Base-by-base conservation (phyloP, 2,113 vertebrate genomes). In the Spermophilus dauricus region DNA sequence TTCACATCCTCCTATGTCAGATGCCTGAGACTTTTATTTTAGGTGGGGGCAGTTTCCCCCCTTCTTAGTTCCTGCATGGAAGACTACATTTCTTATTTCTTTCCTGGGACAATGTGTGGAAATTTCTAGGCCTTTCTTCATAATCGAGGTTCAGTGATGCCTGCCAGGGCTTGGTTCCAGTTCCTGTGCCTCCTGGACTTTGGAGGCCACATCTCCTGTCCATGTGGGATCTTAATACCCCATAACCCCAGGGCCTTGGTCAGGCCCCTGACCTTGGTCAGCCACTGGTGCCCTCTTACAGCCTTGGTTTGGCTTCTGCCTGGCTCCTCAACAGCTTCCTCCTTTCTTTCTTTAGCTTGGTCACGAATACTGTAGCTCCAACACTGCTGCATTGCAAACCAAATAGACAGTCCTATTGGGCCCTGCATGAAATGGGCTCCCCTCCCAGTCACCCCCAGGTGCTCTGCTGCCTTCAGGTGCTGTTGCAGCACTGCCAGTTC, bases 1-100 rank as follows among this genome's bases (percentile, higher is more conserved):
- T 94, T 70, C 30, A 53, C 5, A 51, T 28, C 30, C 6, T 8
- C 24, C 28, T 72, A 39, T 39, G 39, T 10, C 37, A 96, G 72
- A 85, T 48, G 37, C 32, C 89, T 72, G 30, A 83, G 53, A 81
- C 72, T 77, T 89, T 92, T 9, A 78, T 73, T 92, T 45, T 24
- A 56, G n/a, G 24, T 22, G 8, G 37, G 26, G 24, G 0, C 28
- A 34, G 28, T 85, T 45, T 61, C 8, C 45, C 63, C 32, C 16
- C 10, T 34, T 42, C 14, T 37, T 78, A 20, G n/a, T 37, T 14
- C 12, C 37, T 18, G 16, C n/a, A 77, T 20, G 37, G 72, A 6
- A 75, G 24, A 39, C 37, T 37, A 92, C 45, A 58, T 65, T 89
- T 75, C 73, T 88, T 73, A 13, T 69, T 48, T 88, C 70, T 73